Conservation (phyloP, 2,113 vertebrate species). For the Hemichromis elongatus region DNA sequence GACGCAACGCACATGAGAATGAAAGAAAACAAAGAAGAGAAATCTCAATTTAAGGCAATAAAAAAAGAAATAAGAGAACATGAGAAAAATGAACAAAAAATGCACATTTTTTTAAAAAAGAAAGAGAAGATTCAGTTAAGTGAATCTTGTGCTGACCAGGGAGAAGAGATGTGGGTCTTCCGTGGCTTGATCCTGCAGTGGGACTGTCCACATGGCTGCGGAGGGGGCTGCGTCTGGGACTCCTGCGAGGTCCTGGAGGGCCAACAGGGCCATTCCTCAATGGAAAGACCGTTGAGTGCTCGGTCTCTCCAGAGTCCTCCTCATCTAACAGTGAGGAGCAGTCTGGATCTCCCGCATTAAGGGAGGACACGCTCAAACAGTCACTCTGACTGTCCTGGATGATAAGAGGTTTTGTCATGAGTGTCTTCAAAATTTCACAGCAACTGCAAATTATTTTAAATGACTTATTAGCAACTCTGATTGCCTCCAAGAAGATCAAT, state of each 20-base stretch:
- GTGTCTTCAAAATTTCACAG: neutral
- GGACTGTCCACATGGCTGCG: constrained; percentile 75
- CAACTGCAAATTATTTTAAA: neutral
- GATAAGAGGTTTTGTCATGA: constrained; percentile 31
- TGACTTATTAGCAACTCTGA: neutral
- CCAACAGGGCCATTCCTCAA: constrained; percentile 69
- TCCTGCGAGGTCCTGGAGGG: constrained; percentile 68
- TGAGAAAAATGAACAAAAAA: neutral
- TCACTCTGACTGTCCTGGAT: constrained; percentile 86
- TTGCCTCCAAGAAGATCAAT: neutral
- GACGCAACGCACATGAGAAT: neutral
- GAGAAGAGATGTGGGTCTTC: constrained; percentile 61
- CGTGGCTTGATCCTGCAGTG: constrained; percentile 59
- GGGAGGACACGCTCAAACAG: constrained; percentile 82
- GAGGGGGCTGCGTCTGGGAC: constrained; percentile 66
- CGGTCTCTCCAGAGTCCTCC: constrained; percentile 75
- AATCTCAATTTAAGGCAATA: neutral
- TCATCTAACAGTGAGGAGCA: constrained; percentile 83
- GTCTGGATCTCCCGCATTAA: constrained; percentile 83
- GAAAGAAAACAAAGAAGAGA: neutral
- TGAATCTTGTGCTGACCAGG: constrained; percentile 34
- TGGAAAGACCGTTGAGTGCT: constrained; percentile 69
- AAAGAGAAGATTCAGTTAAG: neutral
- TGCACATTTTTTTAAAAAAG: neutral
- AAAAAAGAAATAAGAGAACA: neutral